Evolutionary conservation across 1,140 invertebrate species (phyloP), one percentile per base, ranked within the genome.

Genomic region (Tetraneura akinire): DNA sequence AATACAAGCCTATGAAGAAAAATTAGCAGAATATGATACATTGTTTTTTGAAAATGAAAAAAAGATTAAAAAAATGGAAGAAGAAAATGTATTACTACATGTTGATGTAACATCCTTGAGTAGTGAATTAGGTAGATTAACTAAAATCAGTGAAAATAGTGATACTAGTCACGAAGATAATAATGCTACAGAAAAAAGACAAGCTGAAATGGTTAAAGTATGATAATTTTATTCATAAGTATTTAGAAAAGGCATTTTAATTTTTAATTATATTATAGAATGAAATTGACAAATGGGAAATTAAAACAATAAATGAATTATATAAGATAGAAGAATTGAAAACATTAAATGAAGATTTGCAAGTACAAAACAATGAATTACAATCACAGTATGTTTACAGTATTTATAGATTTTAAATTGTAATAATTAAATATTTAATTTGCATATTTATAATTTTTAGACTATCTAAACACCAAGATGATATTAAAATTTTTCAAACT

Each of bases 241-340:
- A 10, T 74, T 74, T 21, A 14, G 29, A 21, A 21, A 11, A n/a
- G 2, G 21, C 55, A 18, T 37, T 42, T 23, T 55, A 16, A 76
- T 76, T 16, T 21, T 37, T 26, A 8, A 53, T 16, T 26, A 74
- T 76, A 49, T 57, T 76, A 26, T 57, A 78, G 74, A 62, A 78
- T 29, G 74, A 78, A 47, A 78, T 78, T 78, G 74, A 78, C 47
- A 62, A 78, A 47, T 78, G 74, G 74, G 74, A 78, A 78, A 78
- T 78, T 0, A 78, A 78, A 78, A 78, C 74, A 62, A 78, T 78
- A 5, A 60, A 47, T 42, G 74, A 78, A 18, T 62, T 78, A 1
- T 78, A 60, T 60, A 78, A 78, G 47, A 60, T 78, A 6, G 74
- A 78, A 5, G 55, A 78, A 26, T 26, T 78, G n/a, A 78, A 78